Evolutionary conservation across 2,888 invertebrate genomes (phyloP), one percentile per base, ranked within the genome.

Genomic region (Protophormia terraenovae): DNA sequence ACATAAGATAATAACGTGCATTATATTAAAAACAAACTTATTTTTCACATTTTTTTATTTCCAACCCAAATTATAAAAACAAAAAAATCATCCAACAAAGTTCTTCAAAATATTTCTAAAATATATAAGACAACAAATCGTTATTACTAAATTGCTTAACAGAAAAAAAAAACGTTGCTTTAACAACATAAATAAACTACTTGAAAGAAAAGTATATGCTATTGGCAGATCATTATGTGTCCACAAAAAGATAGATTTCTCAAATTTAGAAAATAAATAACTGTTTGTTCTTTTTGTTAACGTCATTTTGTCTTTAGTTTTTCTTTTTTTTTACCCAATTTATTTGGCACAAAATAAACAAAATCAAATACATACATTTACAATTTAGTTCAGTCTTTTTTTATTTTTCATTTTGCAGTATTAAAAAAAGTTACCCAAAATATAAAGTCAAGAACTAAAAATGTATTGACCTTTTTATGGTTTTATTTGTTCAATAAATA

Each of bases 211-310:
- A 10, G 19, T 16, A 53, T 53, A 22, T 24, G 27, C 27, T 53
- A 53, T 53, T 24, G 53, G 24, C 14, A 14, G 14, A 24, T 12
- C 27, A 14, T 24, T 14, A 27, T 53, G 53, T 24, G 53, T 35
- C 22, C 14, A 24, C 14, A 64, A 41, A 41, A n/a, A 24, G 5
- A 64, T 41, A 7, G 14, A 55, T 64, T 64, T 41, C 22, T 22
- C 41, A 66, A 66, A 66, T 45, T 66, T 29, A 66, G n/a, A 66
- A 66, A 66, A 66, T 66, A 66, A 66, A 66, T 66, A 27, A 27
- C 12, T 27, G 8, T 8, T 64, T 62, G 38, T 22, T n/a, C n/a
- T 24, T 7, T 38, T 41, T 41, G n/a, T 0, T 6, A 5, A 41
- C 12, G 14, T n/a, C 38, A 38, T 38, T 12, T 38, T 38, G 2